These are phyloP conservation scores for Erannis defoliaria DNA, from an alignment of 2,888 invertebrate genomes.

Conservation along the genomic window DNA sequence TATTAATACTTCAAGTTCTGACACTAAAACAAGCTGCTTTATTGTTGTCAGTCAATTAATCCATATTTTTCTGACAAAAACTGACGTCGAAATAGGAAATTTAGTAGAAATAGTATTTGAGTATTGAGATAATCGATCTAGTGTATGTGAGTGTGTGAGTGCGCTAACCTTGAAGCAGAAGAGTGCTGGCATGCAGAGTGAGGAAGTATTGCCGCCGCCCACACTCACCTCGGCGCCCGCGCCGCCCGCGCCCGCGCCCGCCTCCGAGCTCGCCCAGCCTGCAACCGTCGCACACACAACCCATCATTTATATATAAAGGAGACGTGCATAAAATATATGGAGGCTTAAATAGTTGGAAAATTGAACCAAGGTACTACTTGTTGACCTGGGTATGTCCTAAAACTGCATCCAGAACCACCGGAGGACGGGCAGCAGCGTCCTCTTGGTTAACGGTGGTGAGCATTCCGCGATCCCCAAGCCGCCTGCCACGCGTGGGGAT, in stretches of 20 bases:
- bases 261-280: constrained; percentile 51
- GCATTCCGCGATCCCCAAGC: too few relatives aligned
- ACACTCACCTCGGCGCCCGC: constrained; percentile 85
- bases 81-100: not conserved
- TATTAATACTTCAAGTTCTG: too few relatives aligned
- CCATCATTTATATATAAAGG: too few relatives aligned
- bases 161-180: constrained; percentile 93
- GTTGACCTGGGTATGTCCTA: too few relatives aligned
- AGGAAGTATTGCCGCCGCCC: constrained; percentile 87
- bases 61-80: not conserved
- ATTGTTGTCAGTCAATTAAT: not conserved
- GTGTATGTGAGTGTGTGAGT: constrained; percentile 31
- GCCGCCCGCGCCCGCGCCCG: constrained; percentile 65
- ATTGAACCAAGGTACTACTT: too few relatives aligned
- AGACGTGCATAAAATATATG: too few relatives aligned
- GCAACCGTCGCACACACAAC: constrained; percentile 1
- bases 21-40: too few relatives aligned
- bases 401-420: too few relatives aligned
- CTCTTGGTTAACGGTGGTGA: too few relatives aligned
- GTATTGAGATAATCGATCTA: not conserved
- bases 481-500: too few relatives aligned
- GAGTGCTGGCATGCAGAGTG: constrained; percentile 95
- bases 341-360: too few relatives aligned
- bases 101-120: not conserved
- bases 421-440: too few relatives aligned